Conservation (phyloP, 2,113 vertebrate species). For the Hippocampus guttulatus region DNA sequence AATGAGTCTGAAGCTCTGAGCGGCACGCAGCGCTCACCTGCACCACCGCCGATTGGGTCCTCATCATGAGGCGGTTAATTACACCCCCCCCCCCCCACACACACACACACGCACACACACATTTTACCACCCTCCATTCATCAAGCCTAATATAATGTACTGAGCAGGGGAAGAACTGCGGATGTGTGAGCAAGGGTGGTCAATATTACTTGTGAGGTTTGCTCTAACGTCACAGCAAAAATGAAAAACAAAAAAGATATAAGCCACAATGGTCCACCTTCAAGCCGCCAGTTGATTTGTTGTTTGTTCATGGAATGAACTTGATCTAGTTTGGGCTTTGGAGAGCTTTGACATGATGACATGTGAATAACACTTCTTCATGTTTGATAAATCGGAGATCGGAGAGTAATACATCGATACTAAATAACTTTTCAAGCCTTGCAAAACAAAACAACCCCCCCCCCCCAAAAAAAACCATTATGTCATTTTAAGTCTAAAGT, state of each 20-base stretch:
- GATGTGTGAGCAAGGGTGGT: conserved; percentile 4
- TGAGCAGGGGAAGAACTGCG: conserved; percentile 18
- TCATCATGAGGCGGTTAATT: conserved; percentile 61
- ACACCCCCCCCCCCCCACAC: conserved; percentile 5
- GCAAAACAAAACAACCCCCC: too few relatives aligned
- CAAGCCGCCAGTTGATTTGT: conserved; percentile 17
- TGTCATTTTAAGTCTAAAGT: too few relatives aligned
- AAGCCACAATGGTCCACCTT: conserved; percentile 21
- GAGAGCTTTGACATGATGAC: too few relatives aligned
- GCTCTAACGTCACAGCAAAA: conserved; percentile 9
- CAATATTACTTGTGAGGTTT: conserved; percentile 15
- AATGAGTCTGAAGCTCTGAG: conserved; percentile 48
- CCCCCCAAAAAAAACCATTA: too few relatives aligned
- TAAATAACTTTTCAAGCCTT: too few relatives aligned
- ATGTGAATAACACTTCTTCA: too few relatives aligned
- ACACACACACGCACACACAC: too few relatives aligned
- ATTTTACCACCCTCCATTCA: background rate
- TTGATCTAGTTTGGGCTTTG: too few relatives aligned
- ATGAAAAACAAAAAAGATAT: background rate
- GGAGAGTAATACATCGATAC: too few relatives aligned
- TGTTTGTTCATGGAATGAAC: too few relatives aligned
- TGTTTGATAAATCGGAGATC: too few relatives aligned
- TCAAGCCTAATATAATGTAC: conserved; percentile 46
- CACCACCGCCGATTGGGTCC: conserved; percentile 33
- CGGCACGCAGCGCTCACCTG: conserved; percentile 36